A percentile compares a stretch with the other conserved stretches of the same genome.
Conservation (phyloP, 2,113 vertebrate species). For the Antechinus flavipes region DNA sequence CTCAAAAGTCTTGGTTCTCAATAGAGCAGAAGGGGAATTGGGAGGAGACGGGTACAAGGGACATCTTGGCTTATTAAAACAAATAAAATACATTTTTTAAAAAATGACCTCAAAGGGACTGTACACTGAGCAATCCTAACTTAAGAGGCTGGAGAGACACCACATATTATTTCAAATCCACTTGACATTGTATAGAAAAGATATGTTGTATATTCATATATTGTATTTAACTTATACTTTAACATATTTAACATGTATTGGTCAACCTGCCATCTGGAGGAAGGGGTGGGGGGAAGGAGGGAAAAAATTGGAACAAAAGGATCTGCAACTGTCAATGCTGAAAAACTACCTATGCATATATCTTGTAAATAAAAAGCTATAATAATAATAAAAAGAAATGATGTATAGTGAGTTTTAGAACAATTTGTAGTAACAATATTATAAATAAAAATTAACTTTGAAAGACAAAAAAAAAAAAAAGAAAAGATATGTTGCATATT, state of each 20-base stretch:
- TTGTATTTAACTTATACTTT: too few relatives aligned
- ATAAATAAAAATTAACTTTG: background rate
- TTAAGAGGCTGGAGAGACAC: background rate
- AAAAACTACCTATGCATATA: too few relatives aligned
- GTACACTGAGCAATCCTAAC: background rate
- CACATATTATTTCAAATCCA: background rate
- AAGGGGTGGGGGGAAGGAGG: too few relatives aligned
- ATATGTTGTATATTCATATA: background rate
- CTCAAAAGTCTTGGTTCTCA: background rate
- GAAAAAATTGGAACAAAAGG: too few relatives aligned
- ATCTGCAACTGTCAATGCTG: too few relatives aligned
- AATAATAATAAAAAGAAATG: background rate
- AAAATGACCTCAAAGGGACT: background rate
- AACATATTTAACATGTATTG: too few relatives aligned
- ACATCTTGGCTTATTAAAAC: background rate
- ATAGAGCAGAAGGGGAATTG: background rate
- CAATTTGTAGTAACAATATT: background rate
- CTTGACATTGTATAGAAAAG: background rate
- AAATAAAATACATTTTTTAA: background rate
- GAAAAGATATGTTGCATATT: background rate
- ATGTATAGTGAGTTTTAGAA: background rate
- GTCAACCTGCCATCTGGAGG: too few relatives aligned
- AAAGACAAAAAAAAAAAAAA: background rate
- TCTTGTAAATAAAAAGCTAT: too few relatives aligned
- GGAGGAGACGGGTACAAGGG: background rate